Conservation (phyloP, 1,140 invertebrate species). For the Philotrypesis tridentata region DNA sequence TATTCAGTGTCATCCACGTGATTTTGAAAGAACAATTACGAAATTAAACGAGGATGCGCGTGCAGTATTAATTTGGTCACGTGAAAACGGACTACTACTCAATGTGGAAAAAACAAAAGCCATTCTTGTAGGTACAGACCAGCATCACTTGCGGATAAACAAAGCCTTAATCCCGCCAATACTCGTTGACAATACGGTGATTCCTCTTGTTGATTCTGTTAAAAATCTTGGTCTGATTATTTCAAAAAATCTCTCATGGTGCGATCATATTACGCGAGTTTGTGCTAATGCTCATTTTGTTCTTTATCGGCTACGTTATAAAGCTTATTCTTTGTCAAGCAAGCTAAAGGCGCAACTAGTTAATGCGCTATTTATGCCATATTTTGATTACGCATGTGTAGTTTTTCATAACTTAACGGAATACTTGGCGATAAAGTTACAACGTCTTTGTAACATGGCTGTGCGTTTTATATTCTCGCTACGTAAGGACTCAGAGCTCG, state of each 20-base stretch:
- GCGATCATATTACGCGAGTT: neutral
- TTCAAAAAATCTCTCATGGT: neutral
- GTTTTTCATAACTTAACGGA: neutral
- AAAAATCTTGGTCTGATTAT: constrained; percentile 1
- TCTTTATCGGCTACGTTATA: neutral
- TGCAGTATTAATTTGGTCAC: too few relatives aligned
- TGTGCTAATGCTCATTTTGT: neutral
- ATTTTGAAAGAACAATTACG: too few relatives aligned
- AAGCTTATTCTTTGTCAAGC: neutral
- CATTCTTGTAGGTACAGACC: too few relatives aligned
- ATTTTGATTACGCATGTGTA: neutral
- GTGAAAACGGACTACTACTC: too few relatives aligned
- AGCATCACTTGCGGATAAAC: neutral
- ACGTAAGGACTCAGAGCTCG: too few relatives aligned
- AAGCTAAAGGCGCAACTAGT: neutral
- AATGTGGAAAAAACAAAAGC: too few relatives aligned
- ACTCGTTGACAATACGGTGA: neutral
- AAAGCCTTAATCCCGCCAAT: neutral
- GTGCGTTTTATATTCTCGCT: neutral
- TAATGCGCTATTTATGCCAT: neutral
- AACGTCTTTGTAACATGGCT: neutral
- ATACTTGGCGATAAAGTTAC: neutral
- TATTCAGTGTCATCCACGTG: too few relatives aligned
- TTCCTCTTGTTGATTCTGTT: neutral
- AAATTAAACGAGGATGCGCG: too few relatives aligned